A percentile compares a stretch with the other conserved stretches of the same genome.
These are phyloP conservation scores for Perdita meconis DNA, from an alignment of 2,888 invertebrate genomes.

Conservation along the genomic window DNA sequence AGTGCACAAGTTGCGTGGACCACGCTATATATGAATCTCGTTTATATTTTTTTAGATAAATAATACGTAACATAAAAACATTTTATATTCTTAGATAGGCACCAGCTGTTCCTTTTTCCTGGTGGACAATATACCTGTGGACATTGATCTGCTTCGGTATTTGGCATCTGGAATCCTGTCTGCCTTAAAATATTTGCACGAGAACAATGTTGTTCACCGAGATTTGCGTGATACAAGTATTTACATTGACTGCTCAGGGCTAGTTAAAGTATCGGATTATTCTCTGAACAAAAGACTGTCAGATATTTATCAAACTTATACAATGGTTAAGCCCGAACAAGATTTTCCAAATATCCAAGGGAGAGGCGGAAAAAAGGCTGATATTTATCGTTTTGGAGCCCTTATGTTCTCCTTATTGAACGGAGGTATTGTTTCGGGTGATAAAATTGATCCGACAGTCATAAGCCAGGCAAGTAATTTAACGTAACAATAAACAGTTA, in stretches of 20 bases:
- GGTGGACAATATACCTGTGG: constrained; percentile 85
- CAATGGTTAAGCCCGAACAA: constrained; percentile 78
- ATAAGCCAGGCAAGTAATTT: constrained; percentile 82
- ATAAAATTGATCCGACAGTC: constrained; percentile 86
- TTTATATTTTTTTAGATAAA: too few relatives aligned
- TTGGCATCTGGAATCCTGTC: constrained; percentile 90
- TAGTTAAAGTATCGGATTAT: constrained; percentile 88
- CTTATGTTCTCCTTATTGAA: constrained; percentile 88
- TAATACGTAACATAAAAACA: not conserved
- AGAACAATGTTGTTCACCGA: constrained; percentile 92
- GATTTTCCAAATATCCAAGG: constrained; percentile 81
- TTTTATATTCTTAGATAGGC: constrained; percentile 75
- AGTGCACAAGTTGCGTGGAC: too few relatives aligned
- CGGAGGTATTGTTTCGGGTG: constrained; percentile 85
- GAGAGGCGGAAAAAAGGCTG: constrained; percentile 88
- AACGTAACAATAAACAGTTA: not conserved
- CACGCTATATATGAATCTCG: too few relatives aligned
- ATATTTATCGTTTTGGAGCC: constrained; percentile 90
- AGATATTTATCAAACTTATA: constrained; percentile 85
- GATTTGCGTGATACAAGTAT: constrained; percentile 91
- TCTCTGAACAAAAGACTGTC: constrained; percentile 89
- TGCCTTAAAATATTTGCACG: constrained; percentile 92
- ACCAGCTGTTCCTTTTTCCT: constrained; percentile 85
- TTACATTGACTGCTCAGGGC: constrained; percentile 88
- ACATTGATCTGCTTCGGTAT: constrained; percentile 87